A percentile compares a stretch with the other conserved stretches of the same genome.
These are phyloP conservation scores for Stenolophus ochropezus DNA, from an alignment of 2,888 invertebrate genomes.

Conservation along the genomic window DNA sequence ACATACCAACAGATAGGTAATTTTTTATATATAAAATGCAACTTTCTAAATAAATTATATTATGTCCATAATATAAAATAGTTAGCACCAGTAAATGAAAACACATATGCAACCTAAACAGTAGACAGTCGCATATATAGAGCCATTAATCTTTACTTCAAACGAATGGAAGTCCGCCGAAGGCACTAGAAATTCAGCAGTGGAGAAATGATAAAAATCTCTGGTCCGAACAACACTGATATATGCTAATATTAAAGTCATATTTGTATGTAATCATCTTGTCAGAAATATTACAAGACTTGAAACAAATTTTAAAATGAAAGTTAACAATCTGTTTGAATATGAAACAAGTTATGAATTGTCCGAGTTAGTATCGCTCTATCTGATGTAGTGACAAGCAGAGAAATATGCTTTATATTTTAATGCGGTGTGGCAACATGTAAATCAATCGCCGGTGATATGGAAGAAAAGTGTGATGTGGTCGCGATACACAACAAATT, in stretches of 20 bases:
- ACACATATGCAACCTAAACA: neutral
- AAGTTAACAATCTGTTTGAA: constrained; percentile 15
- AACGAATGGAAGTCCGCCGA: neutral
- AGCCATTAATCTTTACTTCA: constrained; percentile 9
- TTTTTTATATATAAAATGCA: neutral
- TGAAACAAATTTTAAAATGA: constrained; percentile 18
- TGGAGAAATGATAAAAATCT: constrained; percentile 23
- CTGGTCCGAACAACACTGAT: neutral
- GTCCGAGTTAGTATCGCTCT: too few relatives aligned
- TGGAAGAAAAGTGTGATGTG: too few relatives aligned
- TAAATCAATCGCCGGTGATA: too few relatives aligned
- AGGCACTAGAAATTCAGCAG: constrained; percentile 22
- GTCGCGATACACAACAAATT: too few relatives aligned
- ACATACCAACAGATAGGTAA: too few relatives aligned
- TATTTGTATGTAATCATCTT: constrained; percentile 40
- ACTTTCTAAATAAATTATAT: neutral
- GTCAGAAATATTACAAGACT: constrained; percentile 8
- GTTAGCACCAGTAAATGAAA: neutral
- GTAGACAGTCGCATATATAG: neutral
- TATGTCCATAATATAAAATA: neutral
- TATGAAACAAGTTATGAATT: too few relatives aligned
- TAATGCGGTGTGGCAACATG: too few relatives aligned
- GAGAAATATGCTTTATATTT: too few relatives aligned
- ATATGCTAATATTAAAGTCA: constrained; percentile 31
- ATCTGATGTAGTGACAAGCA: too few relatives aligned